Conservation (phyloP, 1,140 invertebrate species). For the Aphis craccivora region DNA sequence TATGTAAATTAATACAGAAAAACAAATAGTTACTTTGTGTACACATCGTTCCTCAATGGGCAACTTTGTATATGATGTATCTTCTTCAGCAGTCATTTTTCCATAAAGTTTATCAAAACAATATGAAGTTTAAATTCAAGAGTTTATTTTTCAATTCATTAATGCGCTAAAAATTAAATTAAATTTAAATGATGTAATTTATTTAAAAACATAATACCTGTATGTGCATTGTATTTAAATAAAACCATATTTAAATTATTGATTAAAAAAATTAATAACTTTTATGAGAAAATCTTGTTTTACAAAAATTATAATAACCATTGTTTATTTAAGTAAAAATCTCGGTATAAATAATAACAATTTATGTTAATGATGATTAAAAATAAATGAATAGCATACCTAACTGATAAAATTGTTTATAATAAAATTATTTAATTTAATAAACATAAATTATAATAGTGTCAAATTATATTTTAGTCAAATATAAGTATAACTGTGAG, state of each 20-base stretch:
- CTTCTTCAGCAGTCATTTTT: slow-evolving; percentile 70
- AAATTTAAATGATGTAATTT: background rate
- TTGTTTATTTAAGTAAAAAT: background rate
- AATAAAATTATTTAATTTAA: background rate
- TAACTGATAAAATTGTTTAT: background rate
- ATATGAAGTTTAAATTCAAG: background rate
- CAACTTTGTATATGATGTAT: slow-evolving; percentile 88
- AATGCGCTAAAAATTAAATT: slow-evolving; percentile 7
- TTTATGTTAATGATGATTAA: background rate
- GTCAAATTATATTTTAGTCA: background rate
- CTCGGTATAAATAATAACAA: no score
- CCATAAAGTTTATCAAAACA: slow-evolving; percentile 3
- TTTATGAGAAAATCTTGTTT: background rate
- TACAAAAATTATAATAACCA: background rate
- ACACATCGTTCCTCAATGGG: slow-evolving; percentile 89
- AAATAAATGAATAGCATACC: background rate
- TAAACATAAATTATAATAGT: background rate
- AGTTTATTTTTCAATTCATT: background rate
- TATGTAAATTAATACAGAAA: background rate
- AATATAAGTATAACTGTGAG: background rate
- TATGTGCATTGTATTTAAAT: background rate
- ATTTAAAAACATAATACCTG: background rate
- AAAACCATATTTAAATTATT: background rate
- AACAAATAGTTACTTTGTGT: slow-evolving; percentile 74
- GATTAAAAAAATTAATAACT: background rate